A percentile compares a stretch with the other conserved stretches of the same genome.
Conservation (phyloP, 92 coral and sea anemone genomes). For the Hydrozoanthus gracilis region DNA sequence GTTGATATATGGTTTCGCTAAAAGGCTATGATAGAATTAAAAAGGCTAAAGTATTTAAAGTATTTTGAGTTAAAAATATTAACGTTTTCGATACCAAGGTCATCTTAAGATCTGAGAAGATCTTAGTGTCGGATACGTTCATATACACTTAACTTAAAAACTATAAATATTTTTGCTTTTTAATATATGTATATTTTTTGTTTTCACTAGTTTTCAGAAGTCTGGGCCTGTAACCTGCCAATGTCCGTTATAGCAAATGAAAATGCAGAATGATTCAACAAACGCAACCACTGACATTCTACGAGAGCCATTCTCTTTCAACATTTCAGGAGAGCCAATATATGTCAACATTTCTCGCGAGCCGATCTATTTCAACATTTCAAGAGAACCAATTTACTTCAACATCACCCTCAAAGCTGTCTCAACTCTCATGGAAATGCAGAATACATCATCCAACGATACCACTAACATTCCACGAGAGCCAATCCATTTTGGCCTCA, state of each 20-base stretch:
- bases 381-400: constrained; percentile 39
- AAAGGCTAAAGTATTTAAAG: too few species aligned
- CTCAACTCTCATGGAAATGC: constrained; percentile 49
- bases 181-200: background rate
- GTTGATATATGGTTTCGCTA: too few species aligned
- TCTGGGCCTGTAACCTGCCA: background rate
- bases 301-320: constrained; percentile 42
- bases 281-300: constrained; percentile 22
- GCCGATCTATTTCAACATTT: background rate
- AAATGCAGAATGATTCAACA: constrained; percentile 15
- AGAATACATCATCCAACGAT: constrained; percentile 24
- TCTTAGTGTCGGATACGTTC: background rate
- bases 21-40: too few species aligned
- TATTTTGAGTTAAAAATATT: too few species aligned
- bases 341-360: too few species aligned
- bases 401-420: constrained; percentile 60
- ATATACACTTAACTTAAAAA: background rate
- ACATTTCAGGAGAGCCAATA: constrained; percentile 20
- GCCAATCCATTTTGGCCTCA: constrained; percentile 53
- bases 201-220: background rate
- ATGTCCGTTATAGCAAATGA: background rate
- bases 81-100: too few species aligned
- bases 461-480: background rate
- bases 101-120: too few species aligned
- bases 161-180: background rate